Evolutionary conservation across 1,140 invertebrate species (phyloP).

Genomic region (Battus philenor): DNA sequence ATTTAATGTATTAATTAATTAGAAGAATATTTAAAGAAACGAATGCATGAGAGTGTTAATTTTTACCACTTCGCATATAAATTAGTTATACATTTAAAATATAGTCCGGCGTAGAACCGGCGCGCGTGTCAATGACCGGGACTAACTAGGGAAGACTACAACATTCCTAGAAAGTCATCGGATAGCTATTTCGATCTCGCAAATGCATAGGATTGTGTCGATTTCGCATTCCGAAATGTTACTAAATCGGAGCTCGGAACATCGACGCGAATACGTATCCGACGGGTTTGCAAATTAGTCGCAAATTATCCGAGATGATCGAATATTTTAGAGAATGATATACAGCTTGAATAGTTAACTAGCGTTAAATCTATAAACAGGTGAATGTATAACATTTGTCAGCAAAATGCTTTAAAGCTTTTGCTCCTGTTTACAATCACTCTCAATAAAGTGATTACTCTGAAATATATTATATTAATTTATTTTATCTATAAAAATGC

Average conservation of each 20-base stretch:
- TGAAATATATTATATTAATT: no score
- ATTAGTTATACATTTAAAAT: conserved; percentile 9
- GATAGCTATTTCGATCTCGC: conserved; percentile 15
- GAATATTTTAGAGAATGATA: no score
- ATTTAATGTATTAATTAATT: no score
- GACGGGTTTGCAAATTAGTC: background rate
- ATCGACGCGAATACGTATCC: background rate
- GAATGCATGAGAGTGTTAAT: no score
- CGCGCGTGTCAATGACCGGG: conserved; percentile 12
- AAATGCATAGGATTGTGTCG: conserved; percentile 16
- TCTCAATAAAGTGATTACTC: no score
- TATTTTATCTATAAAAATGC: no score
- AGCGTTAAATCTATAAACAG: no score
- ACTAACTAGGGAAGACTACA: conserved; percentile 16
- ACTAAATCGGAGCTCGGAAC: conserved; percentile 1
- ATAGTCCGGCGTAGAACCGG: conserved; percentile 4
- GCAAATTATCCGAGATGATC: background rate
- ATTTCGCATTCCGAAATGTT: conserved; percentile 11
- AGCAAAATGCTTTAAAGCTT: no score
- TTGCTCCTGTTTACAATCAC: no score
- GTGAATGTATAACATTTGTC: no score
- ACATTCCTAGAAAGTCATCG: conserved; percentile 17
- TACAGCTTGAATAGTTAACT: no score
- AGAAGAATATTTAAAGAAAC: no score
- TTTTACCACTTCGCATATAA: background rate